A percentile compares a stretch with the other conserved stretches of the same genome.
These are phyloP conservation scores for Pogona vitticeps DNA, from an alignment of 2,113 vertebrate genomes.

Conservation along the genomic window DNA sequence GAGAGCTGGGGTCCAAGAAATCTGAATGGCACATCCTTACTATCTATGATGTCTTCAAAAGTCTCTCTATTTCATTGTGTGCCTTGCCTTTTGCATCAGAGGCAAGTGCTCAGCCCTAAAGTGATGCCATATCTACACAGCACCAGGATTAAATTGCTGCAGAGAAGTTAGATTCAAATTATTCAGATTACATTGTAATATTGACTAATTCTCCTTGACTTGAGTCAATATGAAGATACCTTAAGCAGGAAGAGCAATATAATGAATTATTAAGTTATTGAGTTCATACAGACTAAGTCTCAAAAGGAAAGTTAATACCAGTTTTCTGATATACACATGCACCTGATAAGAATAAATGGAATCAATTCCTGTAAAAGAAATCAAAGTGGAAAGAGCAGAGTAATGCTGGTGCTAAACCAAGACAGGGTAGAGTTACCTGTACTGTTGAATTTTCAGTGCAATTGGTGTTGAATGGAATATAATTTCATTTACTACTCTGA, in stretches of 20 bases:
- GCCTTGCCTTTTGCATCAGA: not conserved
- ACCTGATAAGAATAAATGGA: slow-evolving; percentile 3
- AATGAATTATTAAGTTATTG: not conserved
- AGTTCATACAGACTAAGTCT: not conserved
- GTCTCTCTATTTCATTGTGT: not conserved
- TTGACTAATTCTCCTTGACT: not conserved
- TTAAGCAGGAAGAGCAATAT: not conserved
- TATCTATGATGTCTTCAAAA: not conserved
- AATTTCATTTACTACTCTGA: slow-evolving; percentile 6
- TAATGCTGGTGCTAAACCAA: slow-evolving; percentile 18
- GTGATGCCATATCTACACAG: not conserved
- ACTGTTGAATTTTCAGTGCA: slow-evolving; percentile 51
- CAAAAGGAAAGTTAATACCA: not conserved
- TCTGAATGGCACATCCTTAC: not conserved
- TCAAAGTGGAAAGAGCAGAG: not conserved
- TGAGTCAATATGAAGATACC: not conserved
- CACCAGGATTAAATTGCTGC: not conserved
- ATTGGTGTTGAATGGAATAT: slow-evolving; percentile 30
- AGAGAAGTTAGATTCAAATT: not conserved
- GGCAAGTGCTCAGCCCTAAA: not conserved
- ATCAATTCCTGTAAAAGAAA: slow-evolving; percentile 11
- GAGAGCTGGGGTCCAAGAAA: too few species aligned
- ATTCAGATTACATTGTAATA: not conserved
- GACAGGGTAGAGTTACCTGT: not conserved
- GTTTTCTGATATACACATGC: not conserved